A percentile compares a stretch with the other conserved stretches of the same genome.
These are phyloP conservation scores for Astyanax mexicanus DNA, from an alignment of 2,797 vertebrate species.

Conservation along the genomic window DNA sequence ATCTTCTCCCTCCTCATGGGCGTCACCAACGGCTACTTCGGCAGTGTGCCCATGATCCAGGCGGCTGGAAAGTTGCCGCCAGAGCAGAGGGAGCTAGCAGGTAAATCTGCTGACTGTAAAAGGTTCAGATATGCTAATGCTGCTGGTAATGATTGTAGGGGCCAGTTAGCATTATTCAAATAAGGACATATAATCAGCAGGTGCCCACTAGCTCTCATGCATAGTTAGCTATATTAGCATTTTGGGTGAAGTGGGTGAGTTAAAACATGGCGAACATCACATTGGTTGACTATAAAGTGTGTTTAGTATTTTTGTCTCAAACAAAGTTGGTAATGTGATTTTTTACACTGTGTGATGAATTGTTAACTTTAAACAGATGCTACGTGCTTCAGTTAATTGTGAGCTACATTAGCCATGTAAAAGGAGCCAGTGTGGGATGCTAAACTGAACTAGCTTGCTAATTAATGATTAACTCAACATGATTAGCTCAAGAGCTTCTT, in stretches of 20 bases:
- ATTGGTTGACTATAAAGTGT: too few relatives aligned
- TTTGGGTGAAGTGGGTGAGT: background rate
- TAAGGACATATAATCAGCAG: background rate
- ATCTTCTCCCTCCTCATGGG: conserved; percentile 98
- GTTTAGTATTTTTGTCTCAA: too few relatives aligned
- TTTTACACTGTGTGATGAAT: too few relatives aligned
- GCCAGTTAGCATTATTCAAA: background rate
- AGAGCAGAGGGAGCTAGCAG: conserved; percentile 93
- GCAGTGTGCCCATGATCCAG: conserved; percentile 97
- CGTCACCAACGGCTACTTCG: conserved; percentile 95
- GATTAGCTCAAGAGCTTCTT: too few relatives aligned
- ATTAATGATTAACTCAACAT: too few relatives aligned
- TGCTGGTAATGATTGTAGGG: background rate
- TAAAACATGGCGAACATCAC: too few relatives aligned
- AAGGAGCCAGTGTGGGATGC: too few relatives aligned
- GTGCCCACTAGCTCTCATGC: background rate
- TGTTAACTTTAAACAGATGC: too few relatives aligned
- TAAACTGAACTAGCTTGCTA: too few relatives aligned
- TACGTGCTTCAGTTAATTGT: too few relatives aligned
- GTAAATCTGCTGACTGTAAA: conserved; percentile 71
- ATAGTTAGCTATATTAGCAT: background rate
- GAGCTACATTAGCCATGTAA: too few relatives aligned
- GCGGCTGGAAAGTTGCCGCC: conserved; percentile 92
- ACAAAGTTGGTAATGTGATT: too few relatives aligned
- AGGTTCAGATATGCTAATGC: background rate